phyloP scores from a whole-genome alignment of 2,888 invertebrate genomes.

The Galerucella calmariensis region DNA sequence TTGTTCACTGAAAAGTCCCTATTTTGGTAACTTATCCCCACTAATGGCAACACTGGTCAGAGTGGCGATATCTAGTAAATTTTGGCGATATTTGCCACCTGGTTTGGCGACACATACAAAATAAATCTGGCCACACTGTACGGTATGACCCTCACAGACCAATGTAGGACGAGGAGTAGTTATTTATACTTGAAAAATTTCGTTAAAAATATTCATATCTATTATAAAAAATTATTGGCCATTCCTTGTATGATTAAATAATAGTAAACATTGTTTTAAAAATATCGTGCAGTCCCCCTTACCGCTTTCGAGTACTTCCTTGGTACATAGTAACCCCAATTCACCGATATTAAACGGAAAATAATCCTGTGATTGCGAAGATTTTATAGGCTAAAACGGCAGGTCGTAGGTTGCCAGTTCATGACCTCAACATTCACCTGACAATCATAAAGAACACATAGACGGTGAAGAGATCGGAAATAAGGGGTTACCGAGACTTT shows the following conservation, averaged over 20 bases:
- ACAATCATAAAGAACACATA: conserved; percentile 54
- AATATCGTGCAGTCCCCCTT: background rate
- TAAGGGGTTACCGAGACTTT: background rate
- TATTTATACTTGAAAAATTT: too few species aligned
- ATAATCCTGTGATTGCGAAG: conserved; percentile 52
- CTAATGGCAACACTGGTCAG: too few species aligned
- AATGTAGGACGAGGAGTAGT: too few species aligned
- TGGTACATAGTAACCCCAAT: conserved; percentile 43
- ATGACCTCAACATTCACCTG: conserved; percentile 58
- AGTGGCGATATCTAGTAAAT: too few species aligned
- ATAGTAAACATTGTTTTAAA: background rate
- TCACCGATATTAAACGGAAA: conserved; percentile 38
- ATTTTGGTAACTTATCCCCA: too few species aligned
- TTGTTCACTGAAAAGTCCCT: too few species aligned
- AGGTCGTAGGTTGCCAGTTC: conserved; percentile 56
- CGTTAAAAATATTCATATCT: too few species aligned
- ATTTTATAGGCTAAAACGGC: conserved; percentile 55
- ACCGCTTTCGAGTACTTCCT: conserved; percentile 8
- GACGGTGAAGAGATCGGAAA: conserved; percentile 23
- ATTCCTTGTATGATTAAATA: background rate
- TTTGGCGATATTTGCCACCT: too few species aligned
- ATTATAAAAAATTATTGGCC: too few species aligned
- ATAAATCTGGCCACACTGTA: too few species aligned
- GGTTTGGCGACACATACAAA: too few species aligned
- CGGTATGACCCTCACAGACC: too few species aligned